These are phyloP conservation scores for Cryptus viduatorius DNA, from an alignment of 2,888 invertebrate species.

Conservation along the genomic window DNA sequence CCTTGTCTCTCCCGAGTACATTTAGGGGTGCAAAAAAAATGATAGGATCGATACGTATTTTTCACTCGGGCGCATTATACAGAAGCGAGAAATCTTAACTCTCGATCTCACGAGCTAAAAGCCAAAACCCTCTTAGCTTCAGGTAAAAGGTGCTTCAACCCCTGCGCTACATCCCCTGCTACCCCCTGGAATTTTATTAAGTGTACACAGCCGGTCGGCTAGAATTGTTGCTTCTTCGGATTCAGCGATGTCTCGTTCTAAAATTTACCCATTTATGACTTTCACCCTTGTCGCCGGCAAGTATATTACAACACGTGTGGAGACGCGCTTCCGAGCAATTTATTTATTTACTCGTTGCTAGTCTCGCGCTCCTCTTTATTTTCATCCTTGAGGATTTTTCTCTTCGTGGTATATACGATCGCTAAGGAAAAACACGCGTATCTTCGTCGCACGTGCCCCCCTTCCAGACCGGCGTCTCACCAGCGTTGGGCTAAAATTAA, in stretches of 20 bases:
- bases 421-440: conserved; percentile 57
- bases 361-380: conserved; percentile 14
- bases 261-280: conserved; percentile 35
- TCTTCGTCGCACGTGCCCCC: conserved; percentile 76
- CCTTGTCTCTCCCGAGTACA: neutral
- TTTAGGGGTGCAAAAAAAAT: conserved; percentile 9
- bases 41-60: conserved; percentile 48
- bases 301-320: neutral
- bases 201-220: neutral
- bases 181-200: conserved; percentile 9
- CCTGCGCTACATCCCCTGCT: neutral
- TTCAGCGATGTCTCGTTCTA: neutral
- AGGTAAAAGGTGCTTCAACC: conserved; percentile 32
- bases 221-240: neutral
- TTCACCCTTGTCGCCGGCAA: neutral
- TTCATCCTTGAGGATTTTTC: conserved; percentile 19
- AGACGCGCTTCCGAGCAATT: conserved; percentile 34
- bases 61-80: conserved; percentile 21
- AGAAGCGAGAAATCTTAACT: conserved; percentile 49
- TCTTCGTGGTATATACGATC: conserved; percentile 18
- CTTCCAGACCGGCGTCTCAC: conserved; percentile 61
- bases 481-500: conserved; percentile 75
- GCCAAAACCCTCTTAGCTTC: neutral
- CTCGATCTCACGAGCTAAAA: conserved; percentile 42
- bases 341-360: conserved; percentile 54